phyloP scores from a whole-genome alignment of 2,888 invertebrate species.

The Autographa pulchrina region DNA sequence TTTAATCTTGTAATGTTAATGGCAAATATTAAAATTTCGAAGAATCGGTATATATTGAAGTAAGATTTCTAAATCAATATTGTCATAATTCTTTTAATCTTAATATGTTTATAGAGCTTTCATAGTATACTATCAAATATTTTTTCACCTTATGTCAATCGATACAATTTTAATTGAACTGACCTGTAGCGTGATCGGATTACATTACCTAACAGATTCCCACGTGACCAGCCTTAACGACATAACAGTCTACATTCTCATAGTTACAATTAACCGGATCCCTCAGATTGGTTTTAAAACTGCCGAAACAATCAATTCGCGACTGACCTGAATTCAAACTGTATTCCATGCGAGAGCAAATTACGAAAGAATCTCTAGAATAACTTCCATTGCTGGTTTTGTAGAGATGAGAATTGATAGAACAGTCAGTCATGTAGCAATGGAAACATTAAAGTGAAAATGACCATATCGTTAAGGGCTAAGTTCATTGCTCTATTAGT shows the following conservation, averaged over 20 bases:
- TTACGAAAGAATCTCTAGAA: background rate
- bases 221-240: slow-evolving; percentile 22
- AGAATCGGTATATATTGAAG: too few relatives aligned
- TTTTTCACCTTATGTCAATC: background rate
- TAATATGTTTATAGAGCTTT: background rate
- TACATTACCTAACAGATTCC: slow-evolving; percentile 21
- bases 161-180: slow-evolving; percentile 6
- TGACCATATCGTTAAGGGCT: background rate
- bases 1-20: too few relatives aligned
- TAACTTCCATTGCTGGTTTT: slow-evolving; percentile 13
- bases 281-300: slow-evolving; percentile 36
- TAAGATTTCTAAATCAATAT: too few relatives aligned
- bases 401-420: background rate
- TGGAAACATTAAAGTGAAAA: background rate
- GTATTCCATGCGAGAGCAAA: background rate
- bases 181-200: slow-evolving; percentile 27
- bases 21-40: too few relatives aligned
- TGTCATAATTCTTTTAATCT: background rate
- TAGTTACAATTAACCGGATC: slow-evolving; percentile 31
- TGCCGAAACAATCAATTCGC: slow-evolving; percentile 52
- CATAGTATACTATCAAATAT: background rate
- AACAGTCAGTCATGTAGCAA: background rate
- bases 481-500: background rate
- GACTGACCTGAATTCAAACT: slow-evolving; percentile 34
- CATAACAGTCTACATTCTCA: slow-evolving; percentile 40